phyloP scores from a whole-genome alignment of 2,888 invertebrate genomes.

The Troilus luridus region DNA sequence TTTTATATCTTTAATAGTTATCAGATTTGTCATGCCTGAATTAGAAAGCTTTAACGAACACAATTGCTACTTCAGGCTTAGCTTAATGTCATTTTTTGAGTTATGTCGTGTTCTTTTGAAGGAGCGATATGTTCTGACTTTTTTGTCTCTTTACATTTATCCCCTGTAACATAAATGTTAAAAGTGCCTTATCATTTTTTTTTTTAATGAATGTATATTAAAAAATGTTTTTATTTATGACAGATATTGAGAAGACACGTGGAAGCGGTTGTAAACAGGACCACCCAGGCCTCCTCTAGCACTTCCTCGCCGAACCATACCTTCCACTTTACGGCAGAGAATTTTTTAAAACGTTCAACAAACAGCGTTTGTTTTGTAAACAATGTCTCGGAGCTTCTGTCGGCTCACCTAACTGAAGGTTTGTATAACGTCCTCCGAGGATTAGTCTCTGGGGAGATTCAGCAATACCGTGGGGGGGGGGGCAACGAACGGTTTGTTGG shows the following conservation, averaged over 20 bases:
- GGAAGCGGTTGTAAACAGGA: background rate
- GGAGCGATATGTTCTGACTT: too few relatives aligned
- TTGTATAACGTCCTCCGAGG: background rate
- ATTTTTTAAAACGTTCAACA: conserved; percentile 48
- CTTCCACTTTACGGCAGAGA: conserved; percentile 26
- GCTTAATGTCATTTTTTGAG: too few relatives aligned
- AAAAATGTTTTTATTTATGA: background rate
- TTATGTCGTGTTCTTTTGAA: too few relatives aligned
- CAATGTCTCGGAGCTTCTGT: conserved; percentile 12
- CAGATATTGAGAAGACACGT: background rate
- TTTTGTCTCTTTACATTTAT: too few relatives aligned
- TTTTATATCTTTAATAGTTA: too few relatives aligned
- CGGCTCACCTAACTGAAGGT: background rate
- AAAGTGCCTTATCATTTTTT: background rate
- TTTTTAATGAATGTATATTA: background rate
- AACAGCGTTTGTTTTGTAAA: conserved; percentile 37
- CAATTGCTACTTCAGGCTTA: too few relatives aligned
- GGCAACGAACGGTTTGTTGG: background rate
- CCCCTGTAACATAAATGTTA: too few relatives aligned
- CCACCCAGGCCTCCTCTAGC: background rate
- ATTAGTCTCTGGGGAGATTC: background rate
- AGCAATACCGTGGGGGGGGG: background rate
- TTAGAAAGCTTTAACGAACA: too few relatives aligned
- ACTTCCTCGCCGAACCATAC: background rate
- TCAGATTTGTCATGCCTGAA: too few relatives aligned